Conservation (phyloP, 1,140 invertebrate genomes). For the Lordiphosa collinella region DNA sequence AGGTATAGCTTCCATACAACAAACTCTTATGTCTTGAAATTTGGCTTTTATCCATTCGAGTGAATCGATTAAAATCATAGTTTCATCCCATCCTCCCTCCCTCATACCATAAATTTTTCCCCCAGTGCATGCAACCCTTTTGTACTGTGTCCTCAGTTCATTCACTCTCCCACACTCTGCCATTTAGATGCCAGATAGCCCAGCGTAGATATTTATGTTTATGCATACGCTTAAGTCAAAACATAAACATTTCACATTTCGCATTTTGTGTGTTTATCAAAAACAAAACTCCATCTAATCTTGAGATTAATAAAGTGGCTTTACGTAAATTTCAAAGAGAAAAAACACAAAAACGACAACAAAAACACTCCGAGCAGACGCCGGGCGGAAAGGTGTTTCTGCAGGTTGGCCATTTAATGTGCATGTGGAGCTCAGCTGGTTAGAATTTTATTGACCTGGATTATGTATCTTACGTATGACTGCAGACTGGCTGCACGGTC, state of each 20-base stretch:
- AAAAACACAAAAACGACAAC: constrained; percentile 10
- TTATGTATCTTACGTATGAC: background rate
- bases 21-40: too few species aligned
- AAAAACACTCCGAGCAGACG: background rate
- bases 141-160: background rate
- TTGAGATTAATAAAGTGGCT: constrained; percentile 72
- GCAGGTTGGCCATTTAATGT: too few species aligned
- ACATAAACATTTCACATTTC: constrained; percentile 31
- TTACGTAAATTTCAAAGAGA: constrained; percentile 59
- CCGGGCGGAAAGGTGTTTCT: constrained; percentile 1
- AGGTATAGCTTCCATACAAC: too few species aligned
- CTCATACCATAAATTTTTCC: background rate
- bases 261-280: constrained; percentile 42
- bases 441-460: too few species aligned
- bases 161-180: constrained; percentile 3
- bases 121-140: background rate
- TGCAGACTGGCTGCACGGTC: background rate
- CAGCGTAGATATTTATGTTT: constrained; percentile 12
- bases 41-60: too few species aligned
- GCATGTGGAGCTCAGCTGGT: too few species aligned
- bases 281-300: constrained; percentile 63
- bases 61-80: too few species aligned
- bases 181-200: background rate
- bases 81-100: too few species aligned
- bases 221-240: constrained; percentile 14